A percentile compares a stretch with the other conserved stretches of the same genome.
These are phyloP conservation scores for Metallyticus violacea DNA, from an alignment of 2,888 invertebrate genomes.

Conservation along the genomic window DNA sequence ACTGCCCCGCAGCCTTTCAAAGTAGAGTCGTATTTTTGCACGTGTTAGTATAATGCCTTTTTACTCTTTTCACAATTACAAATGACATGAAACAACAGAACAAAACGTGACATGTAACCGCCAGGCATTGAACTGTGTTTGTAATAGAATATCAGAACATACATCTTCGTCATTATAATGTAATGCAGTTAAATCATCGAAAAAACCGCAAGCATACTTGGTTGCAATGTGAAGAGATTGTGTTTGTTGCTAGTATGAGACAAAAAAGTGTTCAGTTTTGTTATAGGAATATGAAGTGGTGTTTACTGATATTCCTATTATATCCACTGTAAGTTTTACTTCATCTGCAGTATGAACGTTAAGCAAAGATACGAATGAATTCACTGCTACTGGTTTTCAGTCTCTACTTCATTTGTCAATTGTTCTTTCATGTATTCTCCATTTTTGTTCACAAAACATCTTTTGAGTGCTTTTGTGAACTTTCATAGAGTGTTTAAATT, in stretches of 20 bases:
- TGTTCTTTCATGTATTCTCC: too few relatives aligned
- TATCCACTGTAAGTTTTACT: not conserved
- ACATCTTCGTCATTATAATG: not conserved
- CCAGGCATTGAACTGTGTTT: not conserved
- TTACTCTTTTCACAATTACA: not conserved
- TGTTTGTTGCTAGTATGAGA: not conserved
- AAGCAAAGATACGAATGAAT: too few relatives aligned
- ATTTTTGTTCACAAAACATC: too few relatives aligned
- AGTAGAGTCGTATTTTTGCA: not conserved
- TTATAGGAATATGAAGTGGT: not conserved
- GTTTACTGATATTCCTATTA: not conserved
- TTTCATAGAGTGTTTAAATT: too few relatives aligned
- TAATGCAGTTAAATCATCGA: not conserved
- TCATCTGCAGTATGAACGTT: too few relatives aligned
- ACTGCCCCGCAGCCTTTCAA: not conserved
- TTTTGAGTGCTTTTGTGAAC: too few relatives aligned
- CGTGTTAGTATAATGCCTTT: not conserved
- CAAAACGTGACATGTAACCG: not conserved
- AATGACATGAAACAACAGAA: constrained; percentile 11
- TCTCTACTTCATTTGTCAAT: too few relatives aligned
- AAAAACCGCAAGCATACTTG: not conserved
- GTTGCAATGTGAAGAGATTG: not conserved
- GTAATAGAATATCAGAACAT: not conserved
- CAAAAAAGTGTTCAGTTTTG: not conserved
- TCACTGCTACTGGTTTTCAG: too few relatives aligned